Percentiles rank a stretch among this genome's conserved stretches.
Conservation (phyloP, 2,113 vertebrate species). For the Zeus faber region DNA sequence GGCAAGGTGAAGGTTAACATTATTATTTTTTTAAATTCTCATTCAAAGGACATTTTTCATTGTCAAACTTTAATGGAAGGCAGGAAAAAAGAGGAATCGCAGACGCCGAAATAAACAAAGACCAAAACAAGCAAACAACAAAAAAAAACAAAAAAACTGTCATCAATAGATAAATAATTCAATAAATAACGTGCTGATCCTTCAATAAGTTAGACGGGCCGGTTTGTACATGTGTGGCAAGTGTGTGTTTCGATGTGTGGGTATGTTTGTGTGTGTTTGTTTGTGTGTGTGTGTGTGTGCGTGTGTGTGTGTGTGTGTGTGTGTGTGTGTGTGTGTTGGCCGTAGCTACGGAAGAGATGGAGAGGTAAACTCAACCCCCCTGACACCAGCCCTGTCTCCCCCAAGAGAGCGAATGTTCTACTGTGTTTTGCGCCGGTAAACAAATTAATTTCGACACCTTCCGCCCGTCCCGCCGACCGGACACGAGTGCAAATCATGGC, state of each 20-base stretch:
- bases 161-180: slow-evolving; percentile 54
- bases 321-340: slow-evolving; percentile 1
- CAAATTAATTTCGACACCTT: too few species aligned
- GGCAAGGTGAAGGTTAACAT: slow-evolving; percentile 39
- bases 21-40: slow-evolving; percentile 17
- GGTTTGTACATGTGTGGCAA: slow-evolving; percentile 55
- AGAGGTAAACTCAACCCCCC: too few species aligned
- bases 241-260: slow-evolving; percentile 16
- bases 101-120: slow-evolving; percentile 2
- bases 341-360: not conserved
- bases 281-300: not conserved
- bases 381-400: too few species aligned
- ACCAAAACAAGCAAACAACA: slow-evolving; percentile 5
- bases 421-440: too few species aligned
- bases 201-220: slow-evolving; percentile 68
- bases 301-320: not conserved
- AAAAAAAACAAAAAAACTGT: slow-evolving; percentile 22
- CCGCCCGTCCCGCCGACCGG: too few species aligned
- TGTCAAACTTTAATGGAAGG: slow-evolving; percentile 1
- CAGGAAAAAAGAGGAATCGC: slow-evolving; percentile 16
- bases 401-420: too few species aligned
- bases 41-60: not conserved
- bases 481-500: too few species aligned
- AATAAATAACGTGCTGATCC: slow-evolving; percentile 38
- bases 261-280: not conserved